These are phyloP conservation scores for Sylvia borin DNA, from an alignment of 2,797 vertebrate genomes.

Conservation along the genomic window DNA sequence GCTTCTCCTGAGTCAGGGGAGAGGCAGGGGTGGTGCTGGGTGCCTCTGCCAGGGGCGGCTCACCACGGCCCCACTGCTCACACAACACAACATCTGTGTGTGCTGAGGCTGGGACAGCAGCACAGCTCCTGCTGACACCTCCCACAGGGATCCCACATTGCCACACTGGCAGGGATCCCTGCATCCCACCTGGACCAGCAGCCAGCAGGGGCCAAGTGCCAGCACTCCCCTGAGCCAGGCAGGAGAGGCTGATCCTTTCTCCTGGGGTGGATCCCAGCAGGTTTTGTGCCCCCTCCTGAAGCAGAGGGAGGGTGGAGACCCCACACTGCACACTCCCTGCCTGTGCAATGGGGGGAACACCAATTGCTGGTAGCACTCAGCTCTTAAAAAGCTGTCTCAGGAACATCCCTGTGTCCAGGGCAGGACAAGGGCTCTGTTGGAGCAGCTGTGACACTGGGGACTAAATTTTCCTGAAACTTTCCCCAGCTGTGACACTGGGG, in stretches of 20 bases:
- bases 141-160: too few species aligned
- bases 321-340: neutral
- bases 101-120: neutral
- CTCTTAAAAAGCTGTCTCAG: neutral
- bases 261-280: neutral
- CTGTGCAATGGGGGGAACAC: neutral
- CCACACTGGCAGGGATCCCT: rapidly evolving
- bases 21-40: neutral
- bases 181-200: neutral
- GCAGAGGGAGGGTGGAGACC: neutral
- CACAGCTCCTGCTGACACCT: neutral
- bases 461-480: neutral
- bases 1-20: neutral
- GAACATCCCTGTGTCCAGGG: neutral
- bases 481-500: neutral
- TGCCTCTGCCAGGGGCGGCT: neutral
- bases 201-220: neutral
- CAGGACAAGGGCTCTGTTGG: neutral
- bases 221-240: neutral
- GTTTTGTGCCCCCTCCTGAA: neutral
- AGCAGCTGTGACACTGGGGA: neutral
- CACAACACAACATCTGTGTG: neutral
- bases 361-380: neutral
- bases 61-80: rapidly evolving
- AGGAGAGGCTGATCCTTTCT: neutral